These are phyloP conservation scores for Danaus plexippus DNA, from an alignment of 1,140 invertebrate species.

Conservation along the genomic window DNA sequence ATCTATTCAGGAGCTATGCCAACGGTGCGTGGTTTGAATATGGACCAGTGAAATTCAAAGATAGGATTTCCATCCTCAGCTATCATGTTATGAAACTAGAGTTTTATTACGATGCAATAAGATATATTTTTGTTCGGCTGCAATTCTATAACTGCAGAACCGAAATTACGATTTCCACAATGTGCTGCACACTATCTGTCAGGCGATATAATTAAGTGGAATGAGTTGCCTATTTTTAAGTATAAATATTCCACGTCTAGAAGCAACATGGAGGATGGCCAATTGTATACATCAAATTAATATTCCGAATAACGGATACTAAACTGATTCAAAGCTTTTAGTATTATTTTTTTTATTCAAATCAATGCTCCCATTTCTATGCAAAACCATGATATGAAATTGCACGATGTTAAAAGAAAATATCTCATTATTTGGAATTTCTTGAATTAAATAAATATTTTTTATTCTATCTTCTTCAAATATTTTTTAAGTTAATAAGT, in stretches of 20 bases:
- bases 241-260: slow-evolving; percentile 23
- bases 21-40: slow-evolving; percentile 54
- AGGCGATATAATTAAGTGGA: slow-evolving; percentile 50
- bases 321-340: too few species aligned
- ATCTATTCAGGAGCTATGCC: slow-evolving; percentile 63
- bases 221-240: slow-evolving; percentile 42
- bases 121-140: slow-evolving; percentile 5
- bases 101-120: slow-evolving; percentile 11
- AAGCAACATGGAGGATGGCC: too few species aligned
- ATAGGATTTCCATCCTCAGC: slow-evolving; percentile 16
- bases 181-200: slow-evolving; percentile 51
- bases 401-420: too few species aligned
- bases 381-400: too few species aligned
- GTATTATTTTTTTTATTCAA: too few species aligned
- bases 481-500: too few species aligned
- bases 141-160: slow-evolving; percentile 1
- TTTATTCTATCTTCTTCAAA: too few species aligned
- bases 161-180: slow-evolving; percentile 26
- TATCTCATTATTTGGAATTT: too few species aligned
- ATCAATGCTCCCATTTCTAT: too few species aligned
- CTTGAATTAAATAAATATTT: too few species aligned
- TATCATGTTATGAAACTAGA: not conserved
- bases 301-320: too few species aligned
- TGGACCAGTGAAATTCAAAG: slow-evolving; percentile 34
- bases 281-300: too few species aligned